Conservation (phyloP, 1,140 invertebrate genomes). For the Drosophila murphyi region DNA sequence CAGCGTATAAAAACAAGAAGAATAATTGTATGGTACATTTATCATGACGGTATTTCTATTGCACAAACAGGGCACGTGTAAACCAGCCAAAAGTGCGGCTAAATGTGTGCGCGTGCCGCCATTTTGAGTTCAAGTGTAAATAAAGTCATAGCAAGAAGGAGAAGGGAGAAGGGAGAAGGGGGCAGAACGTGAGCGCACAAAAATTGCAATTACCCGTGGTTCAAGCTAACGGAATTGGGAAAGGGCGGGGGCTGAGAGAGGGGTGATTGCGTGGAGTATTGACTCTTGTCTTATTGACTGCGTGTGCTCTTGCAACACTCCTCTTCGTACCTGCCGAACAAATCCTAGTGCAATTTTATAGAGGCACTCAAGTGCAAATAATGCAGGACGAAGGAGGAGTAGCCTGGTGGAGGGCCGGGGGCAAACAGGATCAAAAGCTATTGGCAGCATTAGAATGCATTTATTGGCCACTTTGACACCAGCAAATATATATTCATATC, state of each 20-base stretch:
- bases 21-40: background rate
- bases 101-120: conserved; percentile 46
- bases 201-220: conserved; percentile 63
- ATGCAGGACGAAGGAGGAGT: conserved; percentile 27
- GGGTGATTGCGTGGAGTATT: background rate
- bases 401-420: background rate
- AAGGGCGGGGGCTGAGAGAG: background rate
- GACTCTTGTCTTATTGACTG: conserved; percentile 8
- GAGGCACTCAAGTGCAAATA: conserved; percentile 63
- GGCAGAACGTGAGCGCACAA: conserved; percentile 55
- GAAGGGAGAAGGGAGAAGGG: conserved; percentile 15
- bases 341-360: conserved; percentile 60
- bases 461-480: conserved; percentile 59
- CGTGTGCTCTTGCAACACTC: background rate
- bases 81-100: conserved; percentile 2
- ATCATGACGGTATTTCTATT: background rate
- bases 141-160: conserved; percentile 58
- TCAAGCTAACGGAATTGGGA: conserved; percentile 1
- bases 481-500: conserved; percentile 9
- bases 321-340: conserved; percentile 11
- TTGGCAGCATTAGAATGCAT: conserved; percentile 56
- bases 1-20: background rate
- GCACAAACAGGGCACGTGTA: conserved; percentile 6
- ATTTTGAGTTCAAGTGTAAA: conserved; percentile 75
- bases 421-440: conserved; percentile 2